These are phyloP conservation scores for Synergus gifuensis DNA, from an alignment of 2,888 invertebrate genomes.

Conservation along the genomic window DNA sequence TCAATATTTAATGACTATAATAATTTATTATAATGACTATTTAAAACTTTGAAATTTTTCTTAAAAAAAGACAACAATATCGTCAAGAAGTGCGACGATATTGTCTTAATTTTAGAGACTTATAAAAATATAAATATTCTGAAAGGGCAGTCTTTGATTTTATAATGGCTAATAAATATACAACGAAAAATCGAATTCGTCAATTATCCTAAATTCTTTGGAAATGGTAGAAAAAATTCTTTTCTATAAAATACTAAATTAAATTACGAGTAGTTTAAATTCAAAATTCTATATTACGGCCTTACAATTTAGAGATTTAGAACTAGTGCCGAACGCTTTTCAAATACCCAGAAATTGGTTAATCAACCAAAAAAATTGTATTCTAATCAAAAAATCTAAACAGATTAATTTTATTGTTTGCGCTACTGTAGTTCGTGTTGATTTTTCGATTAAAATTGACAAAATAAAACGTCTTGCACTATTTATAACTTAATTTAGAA, in stretches of 20 bases:
- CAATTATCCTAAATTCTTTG: constrained; percentile 37
- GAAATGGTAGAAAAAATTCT: constrained; percentile 26
- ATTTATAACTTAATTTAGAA: constrained; percentile 22
- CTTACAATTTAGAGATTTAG: constrained; percentile 32
- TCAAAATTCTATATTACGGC: constrained; percentile 18
- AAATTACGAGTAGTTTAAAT: constrained; percentile 16
- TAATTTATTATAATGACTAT: constrained; percentile 6
- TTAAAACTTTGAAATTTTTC: background rate
- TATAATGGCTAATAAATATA: constrained; percentile 9
- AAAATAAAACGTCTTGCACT: background rate
- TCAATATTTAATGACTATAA: background rate
- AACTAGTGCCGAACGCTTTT: background rate
- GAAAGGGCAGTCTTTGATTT: constrained; percentile 32
- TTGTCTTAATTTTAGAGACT: constrained; percentile 13
- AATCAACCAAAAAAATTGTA: background rate
- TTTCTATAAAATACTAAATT: constrained; percentile 25
- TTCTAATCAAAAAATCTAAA: background rate
- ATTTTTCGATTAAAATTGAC: background rate
- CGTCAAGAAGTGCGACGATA: constrained; percentile 8
- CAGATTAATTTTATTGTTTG: background rate
- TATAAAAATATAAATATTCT: constrained; percentile 24
- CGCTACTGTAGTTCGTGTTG: background rate
- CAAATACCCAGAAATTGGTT: background rate
- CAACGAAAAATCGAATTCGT: constrained; percentile 9
- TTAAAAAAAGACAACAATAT: background rate